Evolutionary conservation across 2,113 vertebrate species (phyloP).

Genomic region (Pseudorectes ferrugineus): DNA sequence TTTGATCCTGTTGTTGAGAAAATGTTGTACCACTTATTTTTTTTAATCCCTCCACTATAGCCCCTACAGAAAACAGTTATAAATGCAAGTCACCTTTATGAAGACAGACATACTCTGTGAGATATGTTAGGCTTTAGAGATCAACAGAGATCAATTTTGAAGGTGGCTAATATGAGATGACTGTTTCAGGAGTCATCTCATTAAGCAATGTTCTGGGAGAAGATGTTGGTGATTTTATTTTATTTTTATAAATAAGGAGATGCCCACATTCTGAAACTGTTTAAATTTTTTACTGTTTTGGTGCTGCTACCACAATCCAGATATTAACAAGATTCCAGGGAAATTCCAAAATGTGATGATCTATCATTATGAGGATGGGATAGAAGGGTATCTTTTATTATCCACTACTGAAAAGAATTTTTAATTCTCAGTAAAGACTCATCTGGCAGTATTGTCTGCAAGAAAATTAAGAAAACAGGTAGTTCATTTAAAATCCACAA

Average conservation of each 20-base stretch:
- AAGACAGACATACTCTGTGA: not conserved
- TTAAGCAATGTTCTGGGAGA: not conserved
- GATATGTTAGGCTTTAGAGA: not conserved
- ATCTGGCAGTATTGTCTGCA: not conserved
- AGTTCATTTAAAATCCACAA: not conserved
- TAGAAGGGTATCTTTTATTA: not conserved
- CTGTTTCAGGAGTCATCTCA: not conserved
- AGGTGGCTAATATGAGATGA: not conserved
- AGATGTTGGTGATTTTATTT: not conserved
- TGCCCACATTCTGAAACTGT: not conserved
- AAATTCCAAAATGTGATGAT: not conserved
- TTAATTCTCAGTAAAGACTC: not conserved
- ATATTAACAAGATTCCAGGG: not conserved
- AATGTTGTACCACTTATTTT: not conserved
- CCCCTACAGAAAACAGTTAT: not conserved
- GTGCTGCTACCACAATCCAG: not conserved
- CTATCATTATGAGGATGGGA: accelerated
- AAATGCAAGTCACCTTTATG: not conserved
- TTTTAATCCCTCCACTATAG: not conserved
- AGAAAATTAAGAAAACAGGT: not conserved
- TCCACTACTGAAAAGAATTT: not conserved
- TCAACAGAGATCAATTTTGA: not conserved
- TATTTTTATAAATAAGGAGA: not conserved
- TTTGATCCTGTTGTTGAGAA: not conserved
- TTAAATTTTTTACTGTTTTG: not conserved